A percentile compares a stretch with the other conserved stretches of the same genome.
Conservation (phyloP, 2,888 invertebrate species). For the Drosophila suboccidentalis region DNA sequence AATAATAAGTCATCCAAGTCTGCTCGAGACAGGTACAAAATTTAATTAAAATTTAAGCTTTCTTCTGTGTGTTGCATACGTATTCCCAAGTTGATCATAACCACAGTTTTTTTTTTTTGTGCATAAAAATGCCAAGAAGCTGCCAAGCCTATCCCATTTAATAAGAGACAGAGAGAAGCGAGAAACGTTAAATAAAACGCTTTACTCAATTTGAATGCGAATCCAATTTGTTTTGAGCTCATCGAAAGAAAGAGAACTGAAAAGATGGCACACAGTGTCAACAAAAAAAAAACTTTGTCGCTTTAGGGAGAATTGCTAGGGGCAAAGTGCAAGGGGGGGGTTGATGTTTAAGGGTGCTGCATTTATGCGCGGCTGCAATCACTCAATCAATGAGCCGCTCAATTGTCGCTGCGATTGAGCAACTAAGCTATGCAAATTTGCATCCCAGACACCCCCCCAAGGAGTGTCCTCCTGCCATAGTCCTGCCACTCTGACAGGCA, state of each 20-base stretch:
- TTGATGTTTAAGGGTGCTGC: constrained; percentile 51
- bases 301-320: not conserved
- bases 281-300: constrained; percentile 45
- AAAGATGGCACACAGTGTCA: constrained; percentile 69
- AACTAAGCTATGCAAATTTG: constrained; percentile 77
- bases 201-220: constrained; percentile 75
- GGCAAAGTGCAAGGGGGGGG: not conserved
- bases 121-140: constrained; percentile 34
- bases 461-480: not conserved
- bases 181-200: constrained; percentile 51
- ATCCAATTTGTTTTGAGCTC: constrained; percentile 71
- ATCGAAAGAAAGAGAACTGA: constrained; percentile 46
- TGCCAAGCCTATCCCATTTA: constrained; percentile 37
- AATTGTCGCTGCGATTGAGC: constrained; percentile 80
- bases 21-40: not conserved
- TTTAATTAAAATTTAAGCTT: not conserved
- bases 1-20: not conserved
- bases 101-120: not conserved
- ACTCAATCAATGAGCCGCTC: constrained; percentile 78
- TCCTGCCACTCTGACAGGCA: not conserved
- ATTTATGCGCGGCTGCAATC: constrained; percentile 67
- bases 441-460: constrained; percentile 25
- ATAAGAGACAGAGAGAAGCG: not conserved
- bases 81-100: not conserved
- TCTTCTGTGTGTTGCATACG: not conserved